Conservation (phyloP, 2,888 invertebrate genomes). For the Iselma pallidipennis region DNA sequence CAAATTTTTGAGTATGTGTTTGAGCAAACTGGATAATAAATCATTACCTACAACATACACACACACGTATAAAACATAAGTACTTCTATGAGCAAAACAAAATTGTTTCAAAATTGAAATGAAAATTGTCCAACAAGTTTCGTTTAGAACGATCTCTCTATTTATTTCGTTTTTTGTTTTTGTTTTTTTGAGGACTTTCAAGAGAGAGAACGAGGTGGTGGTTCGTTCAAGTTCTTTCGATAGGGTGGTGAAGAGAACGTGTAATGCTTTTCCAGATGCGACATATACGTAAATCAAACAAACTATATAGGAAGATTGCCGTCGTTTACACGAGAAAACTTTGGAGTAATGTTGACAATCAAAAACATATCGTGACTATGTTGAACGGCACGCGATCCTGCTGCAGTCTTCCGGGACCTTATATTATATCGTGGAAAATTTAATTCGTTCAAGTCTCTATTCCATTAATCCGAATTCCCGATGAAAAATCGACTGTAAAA, state of each 20-base stretch:
- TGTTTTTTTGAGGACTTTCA: too few species aligned
- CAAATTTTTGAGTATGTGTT: too few species aligned
- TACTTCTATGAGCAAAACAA: too few species aligned
- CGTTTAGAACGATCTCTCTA: too few species aligned
- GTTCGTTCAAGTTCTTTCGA: too few species aligned
- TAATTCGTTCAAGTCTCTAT: conserved; percentile 19
- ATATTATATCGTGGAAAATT: conserved; percentile 20
- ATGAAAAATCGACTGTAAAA: background rate
- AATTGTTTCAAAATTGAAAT: too few species aligned
- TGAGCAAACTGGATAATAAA: background rate
- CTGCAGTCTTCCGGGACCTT: conserved; percentile 19
- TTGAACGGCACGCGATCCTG: conserved; percentile 15
- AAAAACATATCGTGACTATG: conserved; percentile 22
- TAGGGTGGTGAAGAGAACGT: too few species aligned
- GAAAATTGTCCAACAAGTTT: too few species aligned
- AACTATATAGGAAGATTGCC: conserved; percentile 2
- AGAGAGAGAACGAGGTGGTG: too few species aligned
- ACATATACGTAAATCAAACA: conserved; percentile 9
- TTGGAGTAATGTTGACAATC: conserved; percentile 23
- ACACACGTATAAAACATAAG: too few species aligned
- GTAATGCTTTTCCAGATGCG: too few species aligned
- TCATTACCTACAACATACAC: background rate
- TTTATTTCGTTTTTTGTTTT: too few species aligned
- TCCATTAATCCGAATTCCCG: conserved; percentile 12
- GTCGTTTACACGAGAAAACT: conserved; percentile 17